Base-by-base conservation (phyloP, 2,888 invertebrate species). In the Fragum sueziense region DNA sequence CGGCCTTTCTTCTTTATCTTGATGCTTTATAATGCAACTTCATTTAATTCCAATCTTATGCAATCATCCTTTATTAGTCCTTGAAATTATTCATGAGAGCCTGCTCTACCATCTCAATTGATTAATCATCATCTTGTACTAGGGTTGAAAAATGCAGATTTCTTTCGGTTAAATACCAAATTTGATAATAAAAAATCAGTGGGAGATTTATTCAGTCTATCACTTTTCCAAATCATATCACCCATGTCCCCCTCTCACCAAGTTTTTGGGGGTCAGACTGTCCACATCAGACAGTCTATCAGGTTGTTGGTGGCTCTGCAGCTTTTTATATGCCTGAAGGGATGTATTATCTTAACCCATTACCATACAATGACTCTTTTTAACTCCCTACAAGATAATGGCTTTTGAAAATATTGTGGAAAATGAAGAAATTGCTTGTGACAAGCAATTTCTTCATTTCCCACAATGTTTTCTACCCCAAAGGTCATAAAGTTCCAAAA, bases 11-110 rank as follows among this genome's bases (percentile, higher is more conserved):
- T n/a, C n/a, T n/a, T n/a, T n/a, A n/a, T n/a, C n/a, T n/a, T n/a
- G n/a, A n/a, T n/a, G n/a, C n/a, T n/a, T n/a, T n/a, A n/a, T n/a
- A n/a, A n/a, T n/a, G n/a, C n/a, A n/a, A n/a, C n/a, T n/a, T n/a
- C n/a, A n/a, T n/a, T n/a, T n/a, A n/a, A n/a, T n/a, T n/a, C n/a
- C n/a, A n/a, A n/a, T n/a, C n/a, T n/a, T n/a, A n/a, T n/a, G n/a
- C n/a, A 17, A 17, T 11, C 9, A 41, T 9, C 11, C 11, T 41
- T 41, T 11, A 61, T 61, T 17, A 33, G 29, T 61, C 27, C 27
- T 59, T 25, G 3, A 33, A 61, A 61, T 61, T 61, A 61, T 61
- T 61, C n/a, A 61, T 61, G 33, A 61, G 61, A 6, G n/a, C 14
- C 2, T 29, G 7, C 31, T 61, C 61, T 31, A 3, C 27, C 27